Base-by-base conservation (phyloP, 2,888 invertebrate genomes). In the Protophormia terraenovae region DNA sequence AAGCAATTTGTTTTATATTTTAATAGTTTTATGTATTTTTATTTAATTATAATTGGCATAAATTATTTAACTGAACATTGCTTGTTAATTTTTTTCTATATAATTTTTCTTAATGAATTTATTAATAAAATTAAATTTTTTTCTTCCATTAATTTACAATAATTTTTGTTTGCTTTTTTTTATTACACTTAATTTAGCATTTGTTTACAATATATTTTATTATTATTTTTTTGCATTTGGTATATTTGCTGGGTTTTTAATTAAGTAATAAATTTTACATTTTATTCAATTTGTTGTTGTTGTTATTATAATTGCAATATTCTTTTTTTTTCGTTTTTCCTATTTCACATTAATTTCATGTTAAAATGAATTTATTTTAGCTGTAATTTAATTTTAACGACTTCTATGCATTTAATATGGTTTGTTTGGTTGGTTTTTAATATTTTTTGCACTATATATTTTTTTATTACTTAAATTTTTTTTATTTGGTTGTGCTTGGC, bases 401-500 rank as follows among this genome's bases (percentile, higher is more conserved):
- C 78, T 79, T 78, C 69, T 76, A 72, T 79, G 45, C 67, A 82
- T 75, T 82, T 72, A 79, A 64, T 76, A 76, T 84, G 81, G 77
- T 82, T 78, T 81, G 78, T 78, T 80, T 82, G 82, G 76, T 79
- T 86, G 53, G 86, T 80, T 88, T n/a, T 87, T 88, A 50, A 75
- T 83, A 86, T 82, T 86, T 83, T 85, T 86, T 85, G 83, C 86
- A 76, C 60, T 86, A 69, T 67, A 71, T 82, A 41, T 83, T 75
- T 75, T 75, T 47, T 67, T 58, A 22, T 67, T 67, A 67, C 47
- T 66, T 45, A n/a, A 47, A 45, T 35, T 29, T 81, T 60, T 69
- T 84, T 77, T 83, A 81, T 55, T 86, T 86, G 87, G 87, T 86
- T 88, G 86, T 87, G 87, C 83, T 83, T 79, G 77, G 83, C 73